A percentile compares a stretch with the other conserved stretches of the same genome.
phyloP scores from a whole-genome alignment of 2,797 vertebrate genomes.

The Streptopelia turtur region DNA sequence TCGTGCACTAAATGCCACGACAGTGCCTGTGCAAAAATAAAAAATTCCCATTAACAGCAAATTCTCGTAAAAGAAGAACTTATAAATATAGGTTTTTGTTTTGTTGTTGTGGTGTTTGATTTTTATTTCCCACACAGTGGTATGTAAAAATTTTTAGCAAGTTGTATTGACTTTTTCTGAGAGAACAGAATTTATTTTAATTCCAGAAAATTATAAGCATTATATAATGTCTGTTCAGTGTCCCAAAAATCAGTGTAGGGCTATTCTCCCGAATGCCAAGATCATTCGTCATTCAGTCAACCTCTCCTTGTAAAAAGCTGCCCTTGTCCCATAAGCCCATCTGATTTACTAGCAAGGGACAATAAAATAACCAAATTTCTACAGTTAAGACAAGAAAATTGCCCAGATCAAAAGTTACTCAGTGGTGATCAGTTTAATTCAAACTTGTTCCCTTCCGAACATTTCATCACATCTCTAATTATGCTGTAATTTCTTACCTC shows the following conservation, averaged over 20 bases:
- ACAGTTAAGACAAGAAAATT: not conserved
- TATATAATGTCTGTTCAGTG: not conserved
- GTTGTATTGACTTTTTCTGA: not conserved
- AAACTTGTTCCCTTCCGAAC: not conserved
- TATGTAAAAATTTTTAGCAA: not conserved
- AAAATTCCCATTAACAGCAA: not conserved
- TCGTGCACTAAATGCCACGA: constrained; percentile 89
- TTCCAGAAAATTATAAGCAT: not conserved
- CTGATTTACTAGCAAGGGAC: not conserved
- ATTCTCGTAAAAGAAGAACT: not conserved
- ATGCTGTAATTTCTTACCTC: constrained; percentile 82
- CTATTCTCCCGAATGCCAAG: not conserved
- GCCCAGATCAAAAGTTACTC: not conserved
- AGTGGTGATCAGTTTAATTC: not conserved
- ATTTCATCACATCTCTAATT: not conserved
- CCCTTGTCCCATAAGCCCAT: not conserved
- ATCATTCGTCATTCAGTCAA: not conserved
- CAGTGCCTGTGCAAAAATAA: constrained; percentile 81
- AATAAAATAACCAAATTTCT: not conserved
- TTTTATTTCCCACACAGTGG: not conserved
- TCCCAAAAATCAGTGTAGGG: not conserved
- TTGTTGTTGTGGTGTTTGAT: too few species aligned
- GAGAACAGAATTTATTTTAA: not conserved
- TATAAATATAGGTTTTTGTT: not conserved
- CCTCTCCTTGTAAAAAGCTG: not conserved